phyloP scores from a whole-genome alignment of 2,797 vertebrate species.

The Graptemys geographica region DNA sequence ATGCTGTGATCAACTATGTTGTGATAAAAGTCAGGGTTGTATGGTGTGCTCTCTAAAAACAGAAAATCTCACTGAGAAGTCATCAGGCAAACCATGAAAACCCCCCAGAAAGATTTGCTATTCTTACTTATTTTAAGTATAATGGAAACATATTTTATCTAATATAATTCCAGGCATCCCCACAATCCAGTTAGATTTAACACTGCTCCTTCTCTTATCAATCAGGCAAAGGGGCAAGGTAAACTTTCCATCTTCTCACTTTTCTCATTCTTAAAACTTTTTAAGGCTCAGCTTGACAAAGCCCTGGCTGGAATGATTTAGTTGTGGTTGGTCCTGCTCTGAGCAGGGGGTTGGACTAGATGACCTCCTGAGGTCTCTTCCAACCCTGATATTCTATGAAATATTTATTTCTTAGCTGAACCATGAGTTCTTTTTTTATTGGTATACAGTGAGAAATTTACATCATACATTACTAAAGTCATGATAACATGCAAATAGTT shows the following conservation, averaged over 20 bases:
- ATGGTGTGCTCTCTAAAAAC: rapidly evolving
- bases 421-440: not conserved
- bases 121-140: not conserved
- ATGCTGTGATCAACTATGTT: not conserved
- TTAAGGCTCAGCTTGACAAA: too few species aligned
- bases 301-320: too few species aligned
- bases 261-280: too few species aligned
- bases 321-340: too few species aligned
- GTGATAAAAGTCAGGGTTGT: not conserved
- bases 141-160: not conserved
- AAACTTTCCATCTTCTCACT: not conserved
- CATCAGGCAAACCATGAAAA: not conserved
- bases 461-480: rapidly evolving
- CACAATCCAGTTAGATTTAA: not conserved
- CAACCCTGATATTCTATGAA: not conserved
- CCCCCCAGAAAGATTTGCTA: not conserved
- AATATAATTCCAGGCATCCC: not conserved
- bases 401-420: not conserved
- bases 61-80: not conserved
- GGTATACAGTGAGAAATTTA: rapidly evolving
- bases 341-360: too few species aligned
- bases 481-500: not conserved
- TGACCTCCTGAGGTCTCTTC: too few species aligned
- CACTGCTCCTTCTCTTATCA: not conserved
- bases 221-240: not conserved